Evolutionary conservation across 1,140 invertebrate genomes (phyloP), one percentile per base, ranked within the genome.

Genomic region (Calephelis virginiensis): DNA sequence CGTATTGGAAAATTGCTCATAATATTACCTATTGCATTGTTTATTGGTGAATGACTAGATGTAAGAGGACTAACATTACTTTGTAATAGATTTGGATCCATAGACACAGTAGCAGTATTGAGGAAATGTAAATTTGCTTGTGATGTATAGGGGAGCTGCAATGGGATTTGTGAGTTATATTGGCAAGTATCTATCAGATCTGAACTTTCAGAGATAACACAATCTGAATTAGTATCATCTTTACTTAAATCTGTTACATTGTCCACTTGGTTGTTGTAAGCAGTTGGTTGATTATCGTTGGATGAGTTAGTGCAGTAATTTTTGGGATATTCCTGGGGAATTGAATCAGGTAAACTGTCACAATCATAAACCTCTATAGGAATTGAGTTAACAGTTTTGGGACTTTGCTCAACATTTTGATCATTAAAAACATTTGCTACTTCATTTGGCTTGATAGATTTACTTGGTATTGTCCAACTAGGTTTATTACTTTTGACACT

Each of bases 291-390:
- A 10, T 68, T 68, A 7, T 78, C 78, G 28, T 69, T 81, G 0
- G 75, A 75, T 0, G 81, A 59, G 5, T 73, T 73, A 0, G 67
- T 79, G 46, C 77, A 85, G 61, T 81, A 90, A 37, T 71, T 84
- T 73, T 86, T 89, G 0, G 82, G 71, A 59, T 83, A 88, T 59
- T 88, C 78, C 37, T 87, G 85, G 10, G 82, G 70, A 53, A 84
- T 68, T 11, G 75, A 79, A 56, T 89, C 86, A 0, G 85, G 83
- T 56, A 87, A 63, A 69, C 86, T 91, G 37, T 91, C 86, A 71
- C 86, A 89, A 63, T 91, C 89, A 45, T 77, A 89, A 0, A 89
- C 83, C 74, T 91, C 86, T 56, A 89, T 88, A n/a, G 86, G 83
- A 64, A 91, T 89, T 13, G 76, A 64, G 56, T 85, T 83, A 1